Conservation (phyloP, 2,888 invertebrate genomes). For the Escarpia spicata region DNA sequence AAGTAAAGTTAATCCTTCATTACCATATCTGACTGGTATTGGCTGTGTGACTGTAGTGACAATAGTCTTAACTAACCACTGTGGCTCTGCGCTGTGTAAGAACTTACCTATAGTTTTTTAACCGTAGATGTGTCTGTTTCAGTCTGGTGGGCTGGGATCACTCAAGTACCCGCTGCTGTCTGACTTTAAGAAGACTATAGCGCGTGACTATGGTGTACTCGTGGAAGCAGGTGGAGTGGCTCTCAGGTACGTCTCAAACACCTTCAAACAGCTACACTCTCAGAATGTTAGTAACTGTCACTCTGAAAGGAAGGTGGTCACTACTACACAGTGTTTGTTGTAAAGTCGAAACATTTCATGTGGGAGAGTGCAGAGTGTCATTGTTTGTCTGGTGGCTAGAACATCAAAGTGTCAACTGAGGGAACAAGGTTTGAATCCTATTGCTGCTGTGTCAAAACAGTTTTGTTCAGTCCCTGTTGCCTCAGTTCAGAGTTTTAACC, state of each 20-base stretch:
- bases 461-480: not conserved
- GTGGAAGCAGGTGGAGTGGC: slow-evolving; percentile 86
- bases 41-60: too few species aligned
- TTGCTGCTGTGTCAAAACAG: not conserved
- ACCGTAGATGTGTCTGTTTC: slow-evolving; percentile 50
- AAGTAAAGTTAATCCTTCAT: too few species aligned
- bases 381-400: not conserved
- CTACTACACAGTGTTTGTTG: not conserved
- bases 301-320: not conserved
- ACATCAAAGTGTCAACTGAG: not conserved
- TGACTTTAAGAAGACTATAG: slow-evolving; percentile 88
- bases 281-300: not conserved
- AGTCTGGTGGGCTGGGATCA: slow-evolving; percentile 79
- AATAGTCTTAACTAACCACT: too few species aligned
- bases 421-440: not conserved
- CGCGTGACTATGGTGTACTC: slow-evolving; percentile 86
- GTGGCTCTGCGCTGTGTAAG: too few species aligned
- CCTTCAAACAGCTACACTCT: not conserved
- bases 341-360: not conserved
- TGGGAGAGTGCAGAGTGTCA: not conserved
- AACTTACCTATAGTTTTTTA: not conserved
- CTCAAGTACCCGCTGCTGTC: slow-evolving; percentile 88
- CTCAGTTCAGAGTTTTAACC: not conserved
- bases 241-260: slow-evolving; percentile 69
- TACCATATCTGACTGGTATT: too few species aligned